Base-by-base conservation (phyloP, 1,140 invertebrate species). In the Bombus cullumanus region DNA sequence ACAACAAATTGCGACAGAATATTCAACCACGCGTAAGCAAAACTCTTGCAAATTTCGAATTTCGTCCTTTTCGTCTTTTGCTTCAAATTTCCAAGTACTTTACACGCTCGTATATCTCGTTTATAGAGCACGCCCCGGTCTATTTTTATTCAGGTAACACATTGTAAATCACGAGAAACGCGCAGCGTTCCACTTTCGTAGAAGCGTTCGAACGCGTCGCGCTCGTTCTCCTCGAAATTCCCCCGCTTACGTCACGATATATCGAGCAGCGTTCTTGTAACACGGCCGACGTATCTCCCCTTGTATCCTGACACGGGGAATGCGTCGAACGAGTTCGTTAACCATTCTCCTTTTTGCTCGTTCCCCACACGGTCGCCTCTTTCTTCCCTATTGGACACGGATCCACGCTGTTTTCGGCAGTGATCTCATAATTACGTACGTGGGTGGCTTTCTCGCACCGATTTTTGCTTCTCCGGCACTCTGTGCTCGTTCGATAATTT, bases 371-470 rank as follows among this genome's bases (percentile, higher is more conserved):
- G 5, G 34, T 41, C 64, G 25, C n/a, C 69, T 57, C 69, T 75
- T 75, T 75, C 78, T 89, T 69, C 73, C 66, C 75, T 73, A 77
- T 83, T 80, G 76, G 71, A 76, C 81, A 78, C 62, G 69, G 80
- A 74, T 68, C n/a, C 75, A n/a, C 76, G 64, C 86, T 84, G 53
- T 74, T 87, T 73, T 87, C 81, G 64, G 81, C 79, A 76, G 81
- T 84, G 86, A 88, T 88, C 71, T 80, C 43, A 57, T 69, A 77
- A 88, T 82, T 82, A 82, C 72, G 68, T 76, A 64, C 71, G 76
- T 87, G 75, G 79, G 68, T 83, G 80, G 37, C 47, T 73, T 15
- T 59, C 69, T 73, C 69, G 25, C 18, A 6, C 1, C n/a, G 28
- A 73, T 34, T 5, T 25, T 71, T 10, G 13, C 25, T 66, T 22